Conservation (phyloP, 2,113 vertebrate genomes). For the Nothobranchius furzeri region DNA sequence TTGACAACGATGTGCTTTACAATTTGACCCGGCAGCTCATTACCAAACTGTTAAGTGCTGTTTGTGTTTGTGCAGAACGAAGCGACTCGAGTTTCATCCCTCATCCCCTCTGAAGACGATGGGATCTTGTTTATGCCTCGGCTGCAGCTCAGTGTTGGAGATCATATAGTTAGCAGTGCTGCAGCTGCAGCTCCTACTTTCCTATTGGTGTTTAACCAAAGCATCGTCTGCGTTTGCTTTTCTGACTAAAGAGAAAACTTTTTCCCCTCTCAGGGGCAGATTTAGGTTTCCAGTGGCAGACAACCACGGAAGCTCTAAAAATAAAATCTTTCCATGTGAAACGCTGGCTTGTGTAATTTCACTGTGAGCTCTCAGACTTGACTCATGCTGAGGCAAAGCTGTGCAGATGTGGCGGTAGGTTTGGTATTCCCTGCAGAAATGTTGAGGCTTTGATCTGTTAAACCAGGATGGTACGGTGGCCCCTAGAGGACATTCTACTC, state of each 20-base stretch:
- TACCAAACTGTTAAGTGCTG: slow-evolving; percentile 22
- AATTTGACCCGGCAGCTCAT: slow-evolving; percentile 34
- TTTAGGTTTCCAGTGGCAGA: slow-evolving; percentile 11
- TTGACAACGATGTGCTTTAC: slow-evolving; percentile 50
- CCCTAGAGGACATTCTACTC: slow-evolving; percentile 21
- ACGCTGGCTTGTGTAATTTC: slow-evolving; percentile 39
- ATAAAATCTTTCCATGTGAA: slow-evolving; percentile 38
- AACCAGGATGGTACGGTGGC: background rate
- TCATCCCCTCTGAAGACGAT: too few relatives aligned
- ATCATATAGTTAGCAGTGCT: too few relatives aligned
- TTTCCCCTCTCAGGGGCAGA: background rate
- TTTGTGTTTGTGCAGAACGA: slow-evolving; percentile 60
- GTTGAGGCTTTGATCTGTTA: too few relatives aligned
- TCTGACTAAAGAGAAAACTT: slow-evolving; percentile 3
- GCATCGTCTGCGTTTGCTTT: background rate
- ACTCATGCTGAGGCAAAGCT: slow-evolving; percentile 10
- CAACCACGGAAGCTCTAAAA: slow-evolving; percentile 27
- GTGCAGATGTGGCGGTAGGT: too few relatives aligned
- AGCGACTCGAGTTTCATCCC: slow-evolving; percentile 4
- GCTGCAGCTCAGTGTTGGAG: too few relatives aligned
- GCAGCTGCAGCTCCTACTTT: too few relatives aligned
- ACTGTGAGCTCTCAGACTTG: slow-evolving; percentile 5
- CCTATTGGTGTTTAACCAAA: too few relatives aligned
- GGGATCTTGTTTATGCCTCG: too few relatives aligned
- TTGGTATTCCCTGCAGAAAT: too few relatives aligned